Conservation (phyloP, 2,797 vertebrate genomes). For the Otus scops region DNA sequence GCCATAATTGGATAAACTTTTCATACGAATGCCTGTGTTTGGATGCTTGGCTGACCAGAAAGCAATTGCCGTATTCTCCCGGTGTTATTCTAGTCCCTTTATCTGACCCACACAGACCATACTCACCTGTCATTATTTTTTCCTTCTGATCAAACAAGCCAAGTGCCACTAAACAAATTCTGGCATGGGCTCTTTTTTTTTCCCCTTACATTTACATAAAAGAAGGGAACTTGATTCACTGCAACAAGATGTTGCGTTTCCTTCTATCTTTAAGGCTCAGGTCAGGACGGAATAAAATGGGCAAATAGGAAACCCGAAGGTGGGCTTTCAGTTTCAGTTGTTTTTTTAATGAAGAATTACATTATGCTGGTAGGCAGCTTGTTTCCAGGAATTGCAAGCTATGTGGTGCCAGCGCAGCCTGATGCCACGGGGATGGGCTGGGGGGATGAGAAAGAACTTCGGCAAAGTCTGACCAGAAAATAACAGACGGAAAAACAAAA, state of each 20-base stretch:
- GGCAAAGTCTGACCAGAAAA: constrained; percentile 7
- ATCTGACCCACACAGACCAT: constrained; percentile 87
- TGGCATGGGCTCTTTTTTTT: background rate
- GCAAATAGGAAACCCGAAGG: background rate
- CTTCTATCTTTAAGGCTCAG: background rate
- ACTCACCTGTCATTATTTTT: constrained; percentile 68
- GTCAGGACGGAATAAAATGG: background rate
- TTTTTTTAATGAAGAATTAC: background rate
- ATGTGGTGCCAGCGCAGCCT: background rate
- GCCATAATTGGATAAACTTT: constrained; percentile 96
- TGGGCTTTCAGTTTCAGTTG: background rate
- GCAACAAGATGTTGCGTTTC: background rate
- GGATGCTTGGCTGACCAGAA: constrained; percentile 90
- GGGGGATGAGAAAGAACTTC: background rate
- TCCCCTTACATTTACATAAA: constrained; percentile 8
- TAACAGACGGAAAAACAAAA: background rate
- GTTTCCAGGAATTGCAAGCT: background rate
- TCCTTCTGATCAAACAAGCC: constrained; percentile 64
- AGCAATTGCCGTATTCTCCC: constrained; percentile 78
- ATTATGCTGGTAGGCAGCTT: background rate
- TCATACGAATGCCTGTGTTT: constrained; percentile 84
- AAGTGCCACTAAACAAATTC: constrained; percentile 61
- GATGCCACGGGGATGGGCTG: background rate
- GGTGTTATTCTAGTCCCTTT: constrained; percentile 85
- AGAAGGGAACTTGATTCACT: background rate